A percentile compares a stretch with the other conserved stretches of the same genome.
Evolutionary conservation across 2,888 invertebrate genomes (phyloP).

Genomic region (Macropis europaea): DNA sequence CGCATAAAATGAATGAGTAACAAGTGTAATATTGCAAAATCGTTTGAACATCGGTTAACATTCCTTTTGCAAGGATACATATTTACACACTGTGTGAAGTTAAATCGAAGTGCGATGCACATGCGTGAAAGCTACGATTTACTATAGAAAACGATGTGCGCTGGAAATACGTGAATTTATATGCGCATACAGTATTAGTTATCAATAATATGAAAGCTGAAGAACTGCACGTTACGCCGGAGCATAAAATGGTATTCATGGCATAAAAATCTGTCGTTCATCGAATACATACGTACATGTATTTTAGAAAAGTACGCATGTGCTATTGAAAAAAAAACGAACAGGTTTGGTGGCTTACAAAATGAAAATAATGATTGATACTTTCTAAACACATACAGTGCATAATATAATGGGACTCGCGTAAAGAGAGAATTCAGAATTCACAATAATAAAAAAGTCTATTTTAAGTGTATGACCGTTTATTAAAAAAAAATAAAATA

Average conservation of each 20-base stretch:
- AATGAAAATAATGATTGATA: no score
- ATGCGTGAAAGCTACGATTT: not conserved
- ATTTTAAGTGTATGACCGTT: no score
- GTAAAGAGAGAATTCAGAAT: no score
- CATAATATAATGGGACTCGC: no score
- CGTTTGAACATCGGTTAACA: not conserved
- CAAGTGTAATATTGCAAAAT: not conserved
- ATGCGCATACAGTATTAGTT: constrained; percentile 20
- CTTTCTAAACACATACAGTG: no score
- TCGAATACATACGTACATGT: not conserved
- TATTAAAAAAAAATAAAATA: no score
- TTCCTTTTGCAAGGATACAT: not conserved
- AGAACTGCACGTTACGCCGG: constrained; percentile 1
- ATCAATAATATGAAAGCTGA: constrained; percentile 25
- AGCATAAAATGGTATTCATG: constrained; percentile 18
- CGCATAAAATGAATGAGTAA: not conserved
- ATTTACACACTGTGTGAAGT: not conserved
- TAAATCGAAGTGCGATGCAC: not conserved
- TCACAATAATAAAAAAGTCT: no score
- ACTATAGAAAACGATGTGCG: not conserved
- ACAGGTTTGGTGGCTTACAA: no score
- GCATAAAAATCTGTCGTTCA: constrained; percentile 1
- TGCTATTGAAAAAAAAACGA: no score
- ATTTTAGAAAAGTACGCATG: no score
- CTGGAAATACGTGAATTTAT: constrained; percentile 31